Conservation (phyloP, 2,888 invertebrate genomes). For the Bellardia bayeri region DNA sequence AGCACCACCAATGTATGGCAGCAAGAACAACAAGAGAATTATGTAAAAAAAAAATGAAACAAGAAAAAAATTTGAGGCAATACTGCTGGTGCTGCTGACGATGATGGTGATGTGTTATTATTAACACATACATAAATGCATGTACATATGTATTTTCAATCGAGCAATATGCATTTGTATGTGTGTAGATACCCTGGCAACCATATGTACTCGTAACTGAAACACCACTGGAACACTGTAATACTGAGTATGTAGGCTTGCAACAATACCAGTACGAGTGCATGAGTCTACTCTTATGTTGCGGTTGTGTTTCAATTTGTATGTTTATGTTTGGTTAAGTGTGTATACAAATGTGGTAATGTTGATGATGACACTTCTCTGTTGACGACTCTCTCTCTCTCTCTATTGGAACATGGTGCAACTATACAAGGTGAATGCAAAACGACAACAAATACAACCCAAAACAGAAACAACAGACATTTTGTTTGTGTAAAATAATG, state of each 20-base stretch:
- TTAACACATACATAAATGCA: slow-evolving; percentile 11
- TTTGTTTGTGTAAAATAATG: too few species aligned
- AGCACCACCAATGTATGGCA: not conserved
- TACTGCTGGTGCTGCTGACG: slow-evolving; percentile 13
- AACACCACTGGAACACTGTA: not conserved
- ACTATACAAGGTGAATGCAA: too few species aligned
- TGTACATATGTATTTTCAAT: not conserved
- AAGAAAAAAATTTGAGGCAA: not conserved
- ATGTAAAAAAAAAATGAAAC: not conserved
- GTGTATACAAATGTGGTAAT: slow-evolving; percentile 58
- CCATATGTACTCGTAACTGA: not conserved
- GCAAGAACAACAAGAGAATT: slow-evolving; percentile 13
- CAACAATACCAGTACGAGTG: not conserved
- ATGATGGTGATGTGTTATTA: slow-evolving; percentile 25
- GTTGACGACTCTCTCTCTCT: slow-evolving; percentile 51
- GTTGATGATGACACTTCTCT: slow-evolving; percentile 69
- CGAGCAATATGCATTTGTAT: not conserved
- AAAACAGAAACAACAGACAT: too few species aligned
- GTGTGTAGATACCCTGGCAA: too few species aligned
- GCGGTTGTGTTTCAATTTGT: slow-evolving; percentile 46
- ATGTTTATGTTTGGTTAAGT: slow-evolving; percentile 4
- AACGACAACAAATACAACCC: too few species aligned
- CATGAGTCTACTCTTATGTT: slow-evolving; percentile 26
- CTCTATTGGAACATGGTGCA: slow-evolving; percentile 20
- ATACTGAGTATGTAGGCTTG: not conserved